Percentiles rank a stretch among this genome's conserved stretches.
Evolutionary conservation across 2,888 invertebrate genomes (phyloP).

Genomic region (Bellardia pandia): DNA sequence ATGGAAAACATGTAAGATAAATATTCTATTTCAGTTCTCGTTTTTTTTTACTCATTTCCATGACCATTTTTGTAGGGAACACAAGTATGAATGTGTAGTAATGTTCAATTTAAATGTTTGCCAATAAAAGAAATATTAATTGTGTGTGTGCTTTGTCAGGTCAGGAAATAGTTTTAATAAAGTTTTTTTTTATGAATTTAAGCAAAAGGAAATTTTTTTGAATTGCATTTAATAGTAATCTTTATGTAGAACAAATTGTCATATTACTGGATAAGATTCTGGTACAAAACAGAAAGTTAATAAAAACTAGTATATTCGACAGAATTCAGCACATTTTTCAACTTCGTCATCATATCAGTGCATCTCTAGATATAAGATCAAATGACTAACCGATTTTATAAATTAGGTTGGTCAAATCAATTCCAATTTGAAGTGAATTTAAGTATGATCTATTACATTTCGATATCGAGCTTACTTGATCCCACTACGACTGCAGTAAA

Average conservation of each 20-base stretch:
- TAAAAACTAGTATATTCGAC: too few relatives aligned
- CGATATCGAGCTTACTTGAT: too few relatives aligned
- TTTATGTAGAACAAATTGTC: not conserved
- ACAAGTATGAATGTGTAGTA: not conserved
- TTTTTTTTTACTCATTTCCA: not conserved
- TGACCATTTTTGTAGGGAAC: slow-evolving; percentile 5
- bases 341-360: too few relatives aligned
- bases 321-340: too few relatives aligned
- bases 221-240: not conserved
- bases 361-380: too few relatives aligned
- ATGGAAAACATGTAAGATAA: slow-evolving; percentile 33
- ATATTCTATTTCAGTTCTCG: not conserved
- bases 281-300: too few relatives aligned
- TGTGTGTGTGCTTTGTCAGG: slow-evolving; percentile 7
- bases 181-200: not conserved
- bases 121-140: not conserved
- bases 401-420: too few relatives aligned
- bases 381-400: too few relatives aligned
- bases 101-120: not conserved
- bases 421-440: too few relatives aligned
- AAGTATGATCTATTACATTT: too few relatives aligned
- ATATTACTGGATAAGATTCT: not conserved
- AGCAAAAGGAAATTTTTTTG: slow-evolving; percentile 39
- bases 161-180: slow-evolving; percentile 56
- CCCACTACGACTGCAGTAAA: too few relatives aligned